Conservation (phyloP, 2,113 vertebrate genomes). For the Emydocephalus ijimae region DNA sequence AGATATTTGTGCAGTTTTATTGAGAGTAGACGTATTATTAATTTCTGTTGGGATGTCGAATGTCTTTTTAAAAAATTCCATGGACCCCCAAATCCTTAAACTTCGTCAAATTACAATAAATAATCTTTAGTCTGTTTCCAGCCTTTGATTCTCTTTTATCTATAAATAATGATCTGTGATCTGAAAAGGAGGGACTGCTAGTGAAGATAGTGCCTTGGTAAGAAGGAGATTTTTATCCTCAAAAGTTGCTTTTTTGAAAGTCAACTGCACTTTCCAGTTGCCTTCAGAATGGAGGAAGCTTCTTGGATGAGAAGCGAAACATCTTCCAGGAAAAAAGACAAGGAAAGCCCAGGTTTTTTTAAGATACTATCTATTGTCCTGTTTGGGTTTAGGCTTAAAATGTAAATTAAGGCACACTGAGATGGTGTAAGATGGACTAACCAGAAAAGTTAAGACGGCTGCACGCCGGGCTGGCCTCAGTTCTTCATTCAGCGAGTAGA, state of each 20-base stretch:
- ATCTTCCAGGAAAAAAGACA: too few species aligned
- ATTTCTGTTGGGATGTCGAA: background rate
- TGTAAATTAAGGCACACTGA: constrained; percentile 2
- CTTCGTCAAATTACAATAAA: background rate
- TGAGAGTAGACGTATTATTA: background rate
- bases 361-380: background rate
- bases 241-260: background rate
- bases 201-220: background rate
- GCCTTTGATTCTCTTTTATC: background rate
- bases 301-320: too few species aligned
- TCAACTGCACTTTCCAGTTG: background rate
- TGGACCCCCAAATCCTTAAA: background rate
- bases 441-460: constrained; percentile 81
- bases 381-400: background rate
- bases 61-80: background rate
- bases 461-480: constrained; percentile 78
- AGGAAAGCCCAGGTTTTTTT: background rate
- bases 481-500: constrained; percentile 88
- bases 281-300: too few species aligned
- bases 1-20: background rate
- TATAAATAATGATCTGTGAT: background rate
- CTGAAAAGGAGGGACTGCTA: background rate
- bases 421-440: constrained; percentile 57
- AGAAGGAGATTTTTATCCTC: background rate
- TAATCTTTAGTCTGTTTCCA: background rate